A percentile compares a stretch with the other conserved stretches of the same genome.
Conservation (phyloP, 2,888 invertebrate genomes). For the Drosophila paranaensis region DNA sequence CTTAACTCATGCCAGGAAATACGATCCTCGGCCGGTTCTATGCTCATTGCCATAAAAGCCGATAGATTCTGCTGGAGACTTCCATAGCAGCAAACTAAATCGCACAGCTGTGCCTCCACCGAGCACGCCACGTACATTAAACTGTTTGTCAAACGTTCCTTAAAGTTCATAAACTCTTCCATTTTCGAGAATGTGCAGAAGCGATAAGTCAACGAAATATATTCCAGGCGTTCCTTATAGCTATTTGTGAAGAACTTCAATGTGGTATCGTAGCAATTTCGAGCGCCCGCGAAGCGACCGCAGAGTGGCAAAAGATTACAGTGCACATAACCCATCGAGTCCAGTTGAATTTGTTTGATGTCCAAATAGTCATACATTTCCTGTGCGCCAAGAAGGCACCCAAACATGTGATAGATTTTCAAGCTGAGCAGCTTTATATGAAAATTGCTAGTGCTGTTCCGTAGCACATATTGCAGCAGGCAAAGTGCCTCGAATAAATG, state of each 20-base stretch:
- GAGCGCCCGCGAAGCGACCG: slow-evolving; percentile 89
- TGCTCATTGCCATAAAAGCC: slow-evolving; percentile 86
- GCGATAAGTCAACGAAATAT: slow-evolving; percentile 96
- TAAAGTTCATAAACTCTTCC: slow-evolving; percentile 94
- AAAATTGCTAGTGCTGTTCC: slow-evolving; percentile 94
- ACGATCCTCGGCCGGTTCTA: slow-evolving; percentile 87
- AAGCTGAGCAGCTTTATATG: slow-evolving; percentile 94
- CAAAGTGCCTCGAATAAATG: slow-evolving; percentile 88
- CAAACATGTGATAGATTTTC: slow-evolving; percentile 91
- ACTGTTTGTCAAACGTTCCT: slow-evolving; percentile 92
- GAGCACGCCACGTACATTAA: slow-evolving; percentile 89
- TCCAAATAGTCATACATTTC: slow-evolving; percentile 92
- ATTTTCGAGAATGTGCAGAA: slow-evolving; percentile 97
- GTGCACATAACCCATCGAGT: slow-evolving; percentile 94
- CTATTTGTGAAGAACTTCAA: slow-evolving; percentile 94
- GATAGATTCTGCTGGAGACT: slow-evolving; percentile 85
- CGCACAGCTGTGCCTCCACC: slow-evolving; percentile 89
- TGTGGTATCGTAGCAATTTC: slow-evolving; percentile 90
- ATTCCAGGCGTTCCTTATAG: slow-evolving; percentile 96
- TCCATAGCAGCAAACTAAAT: slow-evolving; percentile 86
- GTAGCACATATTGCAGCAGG: slow-evolving; percentile 90
- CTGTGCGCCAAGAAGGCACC: slow-evolving; percentile 91
- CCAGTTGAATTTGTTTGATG: slow-evolving; percentile 96
- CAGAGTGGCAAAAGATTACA: slow-evolving; percentile 90
- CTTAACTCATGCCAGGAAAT: slow-evolving; percentile 87